Evolutionary conservation across 2,113 vertebrate genomes (phyloP), one percentile per base, ranked within the genome.

Genomic region (Istiophorus platypterus): DNA sequence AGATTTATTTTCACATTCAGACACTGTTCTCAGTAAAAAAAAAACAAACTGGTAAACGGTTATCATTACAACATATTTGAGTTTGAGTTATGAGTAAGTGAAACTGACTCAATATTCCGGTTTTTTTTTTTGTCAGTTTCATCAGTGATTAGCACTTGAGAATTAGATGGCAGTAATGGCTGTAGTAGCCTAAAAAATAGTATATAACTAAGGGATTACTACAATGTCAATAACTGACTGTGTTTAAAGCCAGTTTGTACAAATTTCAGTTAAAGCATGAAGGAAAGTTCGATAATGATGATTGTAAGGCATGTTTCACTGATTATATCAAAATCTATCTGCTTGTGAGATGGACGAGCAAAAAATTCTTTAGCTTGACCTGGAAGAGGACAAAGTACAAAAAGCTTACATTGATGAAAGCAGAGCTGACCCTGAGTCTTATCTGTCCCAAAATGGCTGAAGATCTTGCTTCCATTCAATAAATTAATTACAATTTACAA

Each of bases 371-470:
- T 12, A 37, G 54, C 54, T 13, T 67, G 9, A 61, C 7, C 12
- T 17, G 42, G 13, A 78, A 56, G 18, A 7, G 5, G 29, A 51
- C 31, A 49, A 51, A 59, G 29, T n/a, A 49, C 54, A 75, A 63
- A 47, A 9, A 80, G 26, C 34, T 52, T 22, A 22, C 47, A 11
- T 14, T 68, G 69, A 75, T 22, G 18, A 51, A 37, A 76, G 39
- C 13, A 13, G 31, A 59, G 24, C 39, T 52, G 58, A 64, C 14
- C 52, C 24, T 0, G 22, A 54, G 18, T 51, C 17, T 13, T n/a
- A 54, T 70, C 31, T 3, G 24, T 57, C 29, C 17, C 22, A 22
- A 24, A 20, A 45, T 56, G 37, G 37, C 37, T 9, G 10, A 5
- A 39, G 9, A 9, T 39, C 37, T 34, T 34, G 31, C 31, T 34